Conservation (phyloP, 2,888 invertebrate genomes). For the Acronicta alni region DNA sequence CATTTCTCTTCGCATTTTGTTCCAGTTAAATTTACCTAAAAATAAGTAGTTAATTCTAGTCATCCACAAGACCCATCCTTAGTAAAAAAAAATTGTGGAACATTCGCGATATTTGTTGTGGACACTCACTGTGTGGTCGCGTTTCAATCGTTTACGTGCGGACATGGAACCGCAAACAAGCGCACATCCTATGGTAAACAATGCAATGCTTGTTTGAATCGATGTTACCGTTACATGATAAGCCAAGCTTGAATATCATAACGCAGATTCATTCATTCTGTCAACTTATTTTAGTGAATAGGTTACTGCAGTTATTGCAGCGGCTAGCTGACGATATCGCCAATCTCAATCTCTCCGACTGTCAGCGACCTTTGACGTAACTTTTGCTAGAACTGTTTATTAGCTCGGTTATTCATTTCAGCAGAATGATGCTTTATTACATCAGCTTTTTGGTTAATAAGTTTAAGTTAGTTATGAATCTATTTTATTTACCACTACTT, state of each 20-base stretch:
- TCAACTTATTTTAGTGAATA: not conserved
- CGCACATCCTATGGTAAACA: conserved; percentile 32
- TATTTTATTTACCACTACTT: no score
- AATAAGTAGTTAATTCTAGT: no score
- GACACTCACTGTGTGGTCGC: conserved; percentile 16
- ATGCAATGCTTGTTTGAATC: conserved; percentile 24
- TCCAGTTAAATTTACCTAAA: no score
- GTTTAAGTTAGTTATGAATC: no score
- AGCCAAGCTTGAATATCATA: conserved; percentile 8
- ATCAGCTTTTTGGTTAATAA: no score
- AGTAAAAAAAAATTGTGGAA: no score
- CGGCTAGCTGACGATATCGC: not conserved
- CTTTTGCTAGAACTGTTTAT: no score
- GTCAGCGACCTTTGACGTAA: no score
- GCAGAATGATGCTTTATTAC: not conserved
- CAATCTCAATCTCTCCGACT: no score
- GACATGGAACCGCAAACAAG: conserved; percentile 32
- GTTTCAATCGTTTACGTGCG: conserved; percentile 28
- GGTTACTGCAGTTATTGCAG: not conserved
- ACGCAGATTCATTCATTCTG: not conserved
- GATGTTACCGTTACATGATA: conserved; percentile 12
- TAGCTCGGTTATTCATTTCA: not conserved
- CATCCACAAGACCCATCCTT: no score
- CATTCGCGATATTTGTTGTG: conserved; percentile 10
- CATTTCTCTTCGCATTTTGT: no score